Conservation (phyloP, 2,888 invertebrate species). For the Lamellibrachia satsuma region DNA sequence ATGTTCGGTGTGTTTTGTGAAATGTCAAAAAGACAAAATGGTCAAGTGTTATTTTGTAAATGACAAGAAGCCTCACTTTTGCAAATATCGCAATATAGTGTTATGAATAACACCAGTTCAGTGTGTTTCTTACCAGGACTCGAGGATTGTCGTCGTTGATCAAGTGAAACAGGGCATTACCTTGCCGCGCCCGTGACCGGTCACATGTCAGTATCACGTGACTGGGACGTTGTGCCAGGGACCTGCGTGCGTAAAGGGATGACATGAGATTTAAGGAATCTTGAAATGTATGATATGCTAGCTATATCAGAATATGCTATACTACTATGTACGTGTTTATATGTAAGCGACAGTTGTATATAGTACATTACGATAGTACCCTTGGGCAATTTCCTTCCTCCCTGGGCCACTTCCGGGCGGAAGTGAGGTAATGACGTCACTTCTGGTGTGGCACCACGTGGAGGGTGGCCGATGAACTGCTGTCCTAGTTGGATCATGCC, state of each 20-base stretch:
- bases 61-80: neutral
- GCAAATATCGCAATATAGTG: neutral
- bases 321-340: too few relatives aligned
- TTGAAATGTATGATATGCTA: too few relatives aligned
- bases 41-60: neutral
- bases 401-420: too few relatives aligned
- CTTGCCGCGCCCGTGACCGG: constrained; percentile 35
- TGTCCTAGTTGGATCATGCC: too few relatives aligned
- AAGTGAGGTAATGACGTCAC: too few relatives aligned
- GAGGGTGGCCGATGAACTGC: too few relatives aligned
- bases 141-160: constrained; percentile 37
- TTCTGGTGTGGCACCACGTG: too few relatives aligned
- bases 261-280: too few relatives aligned
- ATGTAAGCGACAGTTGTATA: too few relatives aligned
- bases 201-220: constrained; percentile 48
- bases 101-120: neutral
- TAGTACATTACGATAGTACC: too few relatives aligned
- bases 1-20: neutral
- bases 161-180: constrained; percentile 48
- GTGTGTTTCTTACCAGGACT: neutral
- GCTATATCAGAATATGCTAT: too few relatives aligned
- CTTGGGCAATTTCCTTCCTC: too few relatives aligned
- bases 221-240: constrained; percentile 43
- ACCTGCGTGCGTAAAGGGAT: constrained; percentile 40
- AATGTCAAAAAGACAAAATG: neutral